Percentiles rank a stretch among this genome's conserved stretches.
Evolutionary conservation across 2,113 vertebrate species (phyloP).

Genomic region (Parotia lawesii): DNA sequence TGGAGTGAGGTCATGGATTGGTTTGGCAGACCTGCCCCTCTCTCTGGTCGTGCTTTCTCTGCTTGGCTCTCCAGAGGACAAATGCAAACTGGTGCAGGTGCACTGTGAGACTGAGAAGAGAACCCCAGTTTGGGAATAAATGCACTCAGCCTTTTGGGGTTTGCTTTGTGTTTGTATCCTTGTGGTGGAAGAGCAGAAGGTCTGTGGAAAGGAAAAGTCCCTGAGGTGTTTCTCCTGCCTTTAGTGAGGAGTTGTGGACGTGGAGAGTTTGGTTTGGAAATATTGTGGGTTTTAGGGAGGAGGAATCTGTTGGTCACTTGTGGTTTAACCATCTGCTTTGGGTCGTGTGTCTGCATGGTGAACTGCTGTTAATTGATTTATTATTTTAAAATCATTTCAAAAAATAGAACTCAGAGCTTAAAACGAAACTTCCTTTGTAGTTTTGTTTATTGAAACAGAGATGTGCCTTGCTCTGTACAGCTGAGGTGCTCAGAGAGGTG

Average conservation of each 20-base stretch:
- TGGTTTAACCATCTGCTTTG: not conserved
- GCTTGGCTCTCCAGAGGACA: not conserved
- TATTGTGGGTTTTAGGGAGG: accelerated
- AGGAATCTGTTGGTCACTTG: not conserved
- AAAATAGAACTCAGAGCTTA: not conserved
- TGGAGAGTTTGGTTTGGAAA: not conserved
- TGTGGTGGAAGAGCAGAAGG: not conserved
- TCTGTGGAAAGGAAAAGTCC: not conserved
- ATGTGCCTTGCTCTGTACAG: not conserved
- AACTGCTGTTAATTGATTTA: not conserved
- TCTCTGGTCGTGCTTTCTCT: not conserved
- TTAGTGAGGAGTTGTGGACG: not conserved
- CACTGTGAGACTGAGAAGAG: not conserved
- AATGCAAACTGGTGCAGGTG: not conserved
- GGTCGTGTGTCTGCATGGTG: not conserved
- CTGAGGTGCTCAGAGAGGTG: not conserved
- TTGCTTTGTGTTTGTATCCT: not conserved
- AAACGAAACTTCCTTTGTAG: accelerated
- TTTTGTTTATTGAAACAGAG: not conserved
- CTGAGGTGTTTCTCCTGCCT: not conserved
- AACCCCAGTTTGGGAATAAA: not conserved
- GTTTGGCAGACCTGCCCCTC: not conserved
- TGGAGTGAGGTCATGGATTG: not conserved
- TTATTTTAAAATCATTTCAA: accelerated
- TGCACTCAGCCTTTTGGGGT: not conserved